A percentile compares a stretch with the other conserved stretches of the same genome.
phyloP scores from a whole-genome alignment of 2,113 vertebrate species.

The Festucalex cinctus region DNA sequence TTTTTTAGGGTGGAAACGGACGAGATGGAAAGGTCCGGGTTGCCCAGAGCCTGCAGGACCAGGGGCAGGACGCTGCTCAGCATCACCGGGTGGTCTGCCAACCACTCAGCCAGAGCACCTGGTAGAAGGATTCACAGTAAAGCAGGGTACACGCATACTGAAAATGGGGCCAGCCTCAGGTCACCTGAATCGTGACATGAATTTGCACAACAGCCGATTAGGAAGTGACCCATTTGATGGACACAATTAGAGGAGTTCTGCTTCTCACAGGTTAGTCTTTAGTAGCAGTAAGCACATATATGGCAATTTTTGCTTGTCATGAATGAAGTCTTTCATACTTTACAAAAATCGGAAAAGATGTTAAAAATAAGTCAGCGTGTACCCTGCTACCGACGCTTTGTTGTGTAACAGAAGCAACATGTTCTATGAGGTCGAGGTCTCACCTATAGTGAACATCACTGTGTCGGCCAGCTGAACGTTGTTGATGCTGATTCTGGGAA shows the following conservation, averaged over 20 bases:
- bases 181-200: not conserved
- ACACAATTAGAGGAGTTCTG: too few relatives aligned
- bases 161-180: not conserved
- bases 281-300: too few relatives aligned
- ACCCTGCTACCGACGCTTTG: not conserved
- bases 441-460: conserved; percentile 99
- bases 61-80: conserved; percentile 94
- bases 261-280: too few relatives aligned
- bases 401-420: not conserved
- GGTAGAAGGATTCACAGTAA: conserved; percentile 7
- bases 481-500: conserved; percentile 96
- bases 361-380: too few relatives aligned
- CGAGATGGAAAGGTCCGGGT: conserved; percentile 95
- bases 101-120: conserved; percentile 97
- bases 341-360: too few relatives aligned
- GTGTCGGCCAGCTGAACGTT: conserved; percentile 97
- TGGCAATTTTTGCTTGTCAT: too few relatives aligned
- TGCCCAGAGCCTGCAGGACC: conserved; percentile 93
- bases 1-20: conserved; percentile 98
- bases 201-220: not conserved
- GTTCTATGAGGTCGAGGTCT: not conserved
- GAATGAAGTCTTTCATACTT: too few relatives aligned
- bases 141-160: not conserved
- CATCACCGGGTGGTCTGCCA: conserved; percentile 98
- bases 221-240: too few relatives aligned